A percentile compares a stretch with the other conserved stretches of the same genome.
These are phyloP conservation scores for Synergus laeviventris DNA, from an alignment of 2,888 invertebrate species.

Conservation along the genomic window DNA sequence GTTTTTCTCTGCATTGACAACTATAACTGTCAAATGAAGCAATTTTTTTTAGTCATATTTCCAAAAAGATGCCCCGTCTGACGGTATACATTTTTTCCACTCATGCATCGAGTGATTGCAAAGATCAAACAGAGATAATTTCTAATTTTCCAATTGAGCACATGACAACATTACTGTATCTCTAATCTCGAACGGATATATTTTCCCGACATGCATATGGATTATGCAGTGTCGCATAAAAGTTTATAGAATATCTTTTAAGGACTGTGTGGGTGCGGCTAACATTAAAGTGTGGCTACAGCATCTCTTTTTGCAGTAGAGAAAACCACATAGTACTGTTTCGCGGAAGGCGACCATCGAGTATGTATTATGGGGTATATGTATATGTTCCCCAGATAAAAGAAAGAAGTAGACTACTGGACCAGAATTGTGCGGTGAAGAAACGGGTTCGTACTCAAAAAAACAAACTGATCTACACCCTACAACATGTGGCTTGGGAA, in stretches of 20 bases:
- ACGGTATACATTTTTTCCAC: too few species aligned
- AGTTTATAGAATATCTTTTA: background rate
- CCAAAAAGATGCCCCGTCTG: too few species aligned
- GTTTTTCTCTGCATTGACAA: background rate
- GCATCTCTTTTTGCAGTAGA: constrained; percentile 47
- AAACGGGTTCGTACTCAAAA: constrained; percentile 45
- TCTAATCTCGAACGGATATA: constrained; percentile 14
- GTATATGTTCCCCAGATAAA: constrained; percentile 39
- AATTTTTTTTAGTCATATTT: too few species aligned
- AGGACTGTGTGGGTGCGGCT: constrained; percentile 15
- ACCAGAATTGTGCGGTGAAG: constrained; percentile 47
- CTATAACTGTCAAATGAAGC: too few species aligned
- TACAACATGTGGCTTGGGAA: background rate
- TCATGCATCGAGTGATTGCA: too few species aligned
- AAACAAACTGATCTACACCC: constrained; percentile 30
- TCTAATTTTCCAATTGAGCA: constrained; percentile 1
- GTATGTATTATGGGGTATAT: too few species aligned
- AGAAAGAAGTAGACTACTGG: constrained; percentile 49
- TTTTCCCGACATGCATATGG: constrained; percentile 22
- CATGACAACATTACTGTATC: constrained; percentile 2
- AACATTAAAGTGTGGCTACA: constrained; percentile 16
- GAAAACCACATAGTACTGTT: constrained; percentile 49
- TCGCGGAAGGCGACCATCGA: constrained; percentile 49
- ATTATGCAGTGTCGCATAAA: background rate
- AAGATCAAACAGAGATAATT: too few species aligned